phyloP scores from a whole-genome alignment of 1,140 invertebrate species.

The Holcopasites calliopsidis region DNA sequence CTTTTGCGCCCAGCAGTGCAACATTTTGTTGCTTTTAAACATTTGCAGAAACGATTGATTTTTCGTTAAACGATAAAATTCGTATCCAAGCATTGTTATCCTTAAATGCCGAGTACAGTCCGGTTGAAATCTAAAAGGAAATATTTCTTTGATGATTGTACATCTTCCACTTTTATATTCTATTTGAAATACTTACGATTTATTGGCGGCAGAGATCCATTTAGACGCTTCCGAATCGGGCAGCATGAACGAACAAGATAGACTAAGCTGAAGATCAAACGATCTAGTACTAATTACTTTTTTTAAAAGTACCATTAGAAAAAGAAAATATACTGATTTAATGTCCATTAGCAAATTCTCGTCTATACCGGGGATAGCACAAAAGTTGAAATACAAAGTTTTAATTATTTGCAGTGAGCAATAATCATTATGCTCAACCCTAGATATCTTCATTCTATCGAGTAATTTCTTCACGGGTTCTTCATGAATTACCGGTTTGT shows the following conservation, averaged over 20 bases:
- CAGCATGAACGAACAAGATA: constrained; percentile 67
- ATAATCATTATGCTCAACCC: constrained; percentile 63
- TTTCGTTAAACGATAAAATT: constrained; percentile 65
- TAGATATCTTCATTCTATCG: constrained; percentile 42
- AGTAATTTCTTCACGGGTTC: constrained; percentile 38
- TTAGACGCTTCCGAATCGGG: constrained; percentile 52
- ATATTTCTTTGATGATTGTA: neutral
- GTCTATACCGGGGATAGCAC: constrained; percentile 5
- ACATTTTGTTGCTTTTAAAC: constrained; percentile 55
- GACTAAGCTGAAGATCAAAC: constrained; percentile 67
- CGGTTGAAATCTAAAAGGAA: constrained; percentile 49
- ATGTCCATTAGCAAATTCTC: constrained; percentile 38
- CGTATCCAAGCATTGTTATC: constrained; percentile 63
- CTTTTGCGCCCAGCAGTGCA: constrained; percentile 67
- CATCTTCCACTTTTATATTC: neutral
- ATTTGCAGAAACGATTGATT: constrained; percentile 38
- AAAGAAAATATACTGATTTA: constrained; percentile 39
- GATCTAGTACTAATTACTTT: constrained; percentile 63
- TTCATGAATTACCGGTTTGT: constrained; percentile 21
- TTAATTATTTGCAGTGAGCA: constrained; percentile 62
- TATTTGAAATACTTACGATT: constrained; percentile 54
- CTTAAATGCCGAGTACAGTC: constrained; percentile 59
- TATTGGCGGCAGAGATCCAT: constrained; percentile 51
- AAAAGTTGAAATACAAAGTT: constrained; percentile 56
- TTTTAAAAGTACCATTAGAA: constrained; percentile 54